Conservation (phyloP, 1,140 invertebrate species). For the Wiebesia pumilae region DNA sequence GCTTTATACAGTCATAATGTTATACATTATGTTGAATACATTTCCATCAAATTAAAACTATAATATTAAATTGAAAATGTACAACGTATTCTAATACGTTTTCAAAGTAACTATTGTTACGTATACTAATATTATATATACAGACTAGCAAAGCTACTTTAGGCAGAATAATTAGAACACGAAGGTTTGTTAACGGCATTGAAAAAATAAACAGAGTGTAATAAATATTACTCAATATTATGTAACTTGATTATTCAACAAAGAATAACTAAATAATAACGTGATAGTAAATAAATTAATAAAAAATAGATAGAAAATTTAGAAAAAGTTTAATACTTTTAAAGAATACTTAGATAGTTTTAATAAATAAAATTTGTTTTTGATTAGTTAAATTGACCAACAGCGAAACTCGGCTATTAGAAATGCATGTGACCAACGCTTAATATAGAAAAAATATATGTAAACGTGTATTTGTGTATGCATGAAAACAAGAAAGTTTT, state of each 20-base stretch:
- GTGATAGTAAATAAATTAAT: background rate
- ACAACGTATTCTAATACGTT: background rate
- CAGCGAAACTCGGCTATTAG: too few relatives aligned
- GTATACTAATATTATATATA: too few relatives aligned
- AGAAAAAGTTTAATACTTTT: too few relatives aligned
- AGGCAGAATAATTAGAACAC: background rate
- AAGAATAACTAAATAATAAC: background rate
- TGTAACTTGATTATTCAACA: background rate
- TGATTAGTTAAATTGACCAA: too few relatives aligned
- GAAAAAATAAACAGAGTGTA: background rate
- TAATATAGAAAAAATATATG: background rate
- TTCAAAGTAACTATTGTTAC: too few relatives aligned
- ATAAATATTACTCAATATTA: background rate
- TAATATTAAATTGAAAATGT: background rate
- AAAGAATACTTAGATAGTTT: too few relatives aligned
- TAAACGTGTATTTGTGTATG: too few relatives aligned
- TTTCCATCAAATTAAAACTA: background rate
- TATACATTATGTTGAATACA: too few relatives aligned
- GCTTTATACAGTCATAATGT: too few relatives aligned
- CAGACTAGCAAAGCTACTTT: background rate
- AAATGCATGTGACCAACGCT: too few relatives aligned
- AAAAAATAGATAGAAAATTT: background rate
- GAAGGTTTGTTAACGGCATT: background rate
- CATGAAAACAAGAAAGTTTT: background rate
- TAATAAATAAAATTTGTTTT: too few relatives aligned